A percentile compares a stretch with the other conserved stretches of the same genome.
These are phyloP conservation scores for Macaria notata DNA, from an alignment of 2,888 invertebrate species.

Conservation along the genomic window DNA sequence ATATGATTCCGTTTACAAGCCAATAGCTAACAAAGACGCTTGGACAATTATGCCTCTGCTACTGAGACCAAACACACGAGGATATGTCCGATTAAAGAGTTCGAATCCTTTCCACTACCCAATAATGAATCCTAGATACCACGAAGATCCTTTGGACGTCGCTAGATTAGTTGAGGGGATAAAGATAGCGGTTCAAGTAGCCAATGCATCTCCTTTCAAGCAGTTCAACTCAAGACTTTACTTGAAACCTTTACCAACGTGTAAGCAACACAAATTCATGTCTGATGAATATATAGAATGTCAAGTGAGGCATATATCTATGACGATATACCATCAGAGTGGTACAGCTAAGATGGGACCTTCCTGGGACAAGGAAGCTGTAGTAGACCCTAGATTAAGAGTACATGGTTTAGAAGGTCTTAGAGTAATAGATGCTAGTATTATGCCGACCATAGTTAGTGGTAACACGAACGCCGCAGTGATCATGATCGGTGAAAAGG, in stretches of 20 bases:
- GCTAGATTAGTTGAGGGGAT: conserved; percentile 92
- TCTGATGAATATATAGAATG: conserved; percentile 94
- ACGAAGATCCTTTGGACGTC: conserved; percentile 90
- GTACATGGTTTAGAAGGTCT: conserved; percentile 91
- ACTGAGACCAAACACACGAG: conserved; percentile 89
- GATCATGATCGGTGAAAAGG: conserved; percentile 96
- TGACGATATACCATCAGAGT: conserved; percentile 95
- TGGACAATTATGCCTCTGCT: conserved; percentile 95
- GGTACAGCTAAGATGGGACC: conserved; percentile 96
- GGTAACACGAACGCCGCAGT: conserved; percentile 95
- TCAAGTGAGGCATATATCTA: conserved; percentile 91
- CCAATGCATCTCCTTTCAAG: conserved; percentile 89
- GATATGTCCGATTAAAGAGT: conserved; percentile 88
- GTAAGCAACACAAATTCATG: conserved; percentile 86
- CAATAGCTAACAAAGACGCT: conserved; percentile 89
- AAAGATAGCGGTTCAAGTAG: conserved; percentile 87
- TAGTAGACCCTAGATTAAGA: conserved; percentile 89
- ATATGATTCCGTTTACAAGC: conserved; percentile 90
- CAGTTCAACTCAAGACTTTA: conserved; percentile 91
- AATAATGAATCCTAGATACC: conserved; percentile 95
- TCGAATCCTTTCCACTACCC: conserved; percentile 94
- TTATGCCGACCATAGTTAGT: conserved; percentile 94
- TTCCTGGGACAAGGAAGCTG: conserved; percentile 87
- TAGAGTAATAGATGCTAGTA: conserved; percentile 92
- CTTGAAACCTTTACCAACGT: conserved; percentile 89